Conservation (phyloP, 2,888 invertebrate genomes). For the Ceratothoa steindachneri region DNA sequence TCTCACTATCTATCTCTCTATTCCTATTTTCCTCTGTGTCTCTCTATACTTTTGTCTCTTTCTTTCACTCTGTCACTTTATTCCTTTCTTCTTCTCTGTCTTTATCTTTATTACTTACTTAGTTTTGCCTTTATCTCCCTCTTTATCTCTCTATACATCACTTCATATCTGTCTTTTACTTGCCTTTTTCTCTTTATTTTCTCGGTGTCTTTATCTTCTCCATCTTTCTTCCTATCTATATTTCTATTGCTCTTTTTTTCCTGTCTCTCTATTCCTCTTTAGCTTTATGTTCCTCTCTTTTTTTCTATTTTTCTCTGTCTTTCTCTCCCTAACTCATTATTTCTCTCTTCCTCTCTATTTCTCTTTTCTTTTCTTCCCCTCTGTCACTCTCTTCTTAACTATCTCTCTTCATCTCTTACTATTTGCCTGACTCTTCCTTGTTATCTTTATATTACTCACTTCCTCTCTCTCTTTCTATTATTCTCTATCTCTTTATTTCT, state of each 20-base stretch:
- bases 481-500: no score
- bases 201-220: no score
- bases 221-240: not conserved
- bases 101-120: not conserved
- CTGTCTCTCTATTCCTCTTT: not conserved
- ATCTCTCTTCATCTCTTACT: not conserved
- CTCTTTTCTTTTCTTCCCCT: not conserved
- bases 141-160: no score
- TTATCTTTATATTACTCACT: not conserved
- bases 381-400: not conserved
- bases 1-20: no score
- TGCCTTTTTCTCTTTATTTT: no score
- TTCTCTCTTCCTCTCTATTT: no score
- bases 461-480: no score
- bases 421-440: not conserved
- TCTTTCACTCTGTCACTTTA: not conserved
- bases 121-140: no score
- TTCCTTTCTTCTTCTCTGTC: not conserved
- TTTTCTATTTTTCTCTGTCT: not conserved
- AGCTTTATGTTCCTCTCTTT: not conserved
- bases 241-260: not conserved
- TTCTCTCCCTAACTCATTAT: not conserved
- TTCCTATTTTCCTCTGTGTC: no score
- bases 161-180: no score
- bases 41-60: not conserved